Evolutionary conservation across 2,888 invertebrate genomes (phyloP).

Genomic region (Eupithecia exiguata): DNA sequence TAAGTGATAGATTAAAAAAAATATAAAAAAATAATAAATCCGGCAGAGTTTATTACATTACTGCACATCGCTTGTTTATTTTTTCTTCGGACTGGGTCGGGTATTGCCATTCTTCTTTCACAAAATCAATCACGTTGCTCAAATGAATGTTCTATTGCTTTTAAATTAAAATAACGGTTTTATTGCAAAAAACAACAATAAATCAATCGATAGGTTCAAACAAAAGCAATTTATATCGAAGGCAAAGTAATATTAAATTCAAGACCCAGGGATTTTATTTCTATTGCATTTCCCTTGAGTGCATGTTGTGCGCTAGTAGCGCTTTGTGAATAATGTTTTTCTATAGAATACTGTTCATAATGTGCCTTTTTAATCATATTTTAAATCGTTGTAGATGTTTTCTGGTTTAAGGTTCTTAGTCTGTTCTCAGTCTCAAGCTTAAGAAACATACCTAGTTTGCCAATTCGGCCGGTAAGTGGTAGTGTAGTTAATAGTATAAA

Average conservation of each 20-base stretch:
- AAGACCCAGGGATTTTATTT: not conserved
- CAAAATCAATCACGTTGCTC: not conserved
- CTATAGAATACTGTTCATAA: not conserved
- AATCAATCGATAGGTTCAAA: not conserved
- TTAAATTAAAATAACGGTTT: not conserved
- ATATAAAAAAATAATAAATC: no score
- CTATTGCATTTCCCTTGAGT: constrained; percentile 4
- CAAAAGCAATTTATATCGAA: not conserved
- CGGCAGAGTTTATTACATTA: no score
- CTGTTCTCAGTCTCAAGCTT: not conserved
- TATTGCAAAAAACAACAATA: not conserved
- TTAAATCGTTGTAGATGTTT: not conserved
- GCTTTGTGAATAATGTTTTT: not conserved
- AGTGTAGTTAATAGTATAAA: no score
- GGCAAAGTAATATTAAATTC: constrained; percentile 3
- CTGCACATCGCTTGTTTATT: no score
- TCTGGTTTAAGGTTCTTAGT: not conserved
- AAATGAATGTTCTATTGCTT: not conserved
- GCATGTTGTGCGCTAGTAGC: not conserved
- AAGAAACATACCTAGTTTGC: not conserved
- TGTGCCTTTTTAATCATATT: not conserved
- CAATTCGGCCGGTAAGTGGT: not conserved
- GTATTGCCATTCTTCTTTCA: no score
- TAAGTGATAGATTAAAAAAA: no score
- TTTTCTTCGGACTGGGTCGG: no score